Evolutionary conservation across 2,113 vertebrate species (phyloP).

Genomic region (Megaceryle maxima): DNA sequence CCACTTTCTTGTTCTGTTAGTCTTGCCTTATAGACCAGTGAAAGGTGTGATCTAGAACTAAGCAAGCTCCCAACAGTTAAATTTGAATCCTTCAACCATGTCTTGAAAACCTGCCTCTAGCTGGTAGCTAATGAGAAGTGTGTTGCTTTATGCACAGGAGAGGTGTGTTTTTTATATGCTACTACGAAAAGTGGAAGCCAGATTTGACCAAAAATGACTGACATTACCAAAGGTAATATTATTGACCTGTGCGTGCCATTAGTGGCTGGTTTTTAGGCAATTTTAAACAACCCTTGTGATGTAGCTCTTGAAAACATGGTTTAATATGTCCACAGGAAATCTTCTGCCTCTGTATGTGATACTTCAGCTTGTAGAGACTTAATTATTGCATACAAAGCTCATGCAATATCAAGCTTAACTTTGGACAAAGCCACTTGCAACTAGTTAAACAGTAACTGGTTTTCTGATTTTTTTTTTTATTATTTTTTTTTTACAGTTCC

Average conservation of each 20-base stretch:
- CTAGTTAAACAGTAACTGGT: slow-evolving; percentile 58
- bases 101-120: slow-evolving; percentile 47
- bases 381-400: slow-evolving; percentile 49
- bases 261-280: slow-evolving; percentile 42
- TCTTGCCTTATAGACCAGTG: not conserved
- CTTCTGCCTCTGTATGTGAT: not conserved
- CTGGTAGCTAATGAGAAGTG: not conserved
- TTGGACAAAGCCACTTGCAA: slow-evolving; percentile 67
- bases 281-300: slow-evolving; percentile 37
- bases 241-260: slow-evolving; percentile 49
- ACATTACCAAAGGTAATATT: slow-evolving; percentile 65
- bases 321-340: slow-evolving; percentile 25
- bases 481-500: slow-evolving; percentile 46
- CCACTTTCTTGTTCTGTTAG: slow-evolving; percentile 23
- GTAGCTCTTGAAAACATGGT: slow-evolving; percentile 55
- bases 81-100: not conserved
- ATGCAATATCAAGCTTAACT: slow-evolving; percentile 47
- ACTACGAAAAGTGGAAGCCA: not conserved
- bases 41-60: not conserved
- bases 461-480: slow-evolving; percentile 33
- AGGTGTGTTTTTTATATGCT: not conserved
- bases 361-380: slow-evolving; percentile 54
- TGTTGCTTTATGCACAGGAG: slow-evolving; percentile 26
- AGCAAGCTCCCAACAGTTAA: not conserved
- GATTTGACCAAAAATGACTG: slow-evolving; percentile 65